Base-by-base conservation (phyloP, 2,797 vertebrate species). In the Periophthalmus magnuspinnatus region DNA sequence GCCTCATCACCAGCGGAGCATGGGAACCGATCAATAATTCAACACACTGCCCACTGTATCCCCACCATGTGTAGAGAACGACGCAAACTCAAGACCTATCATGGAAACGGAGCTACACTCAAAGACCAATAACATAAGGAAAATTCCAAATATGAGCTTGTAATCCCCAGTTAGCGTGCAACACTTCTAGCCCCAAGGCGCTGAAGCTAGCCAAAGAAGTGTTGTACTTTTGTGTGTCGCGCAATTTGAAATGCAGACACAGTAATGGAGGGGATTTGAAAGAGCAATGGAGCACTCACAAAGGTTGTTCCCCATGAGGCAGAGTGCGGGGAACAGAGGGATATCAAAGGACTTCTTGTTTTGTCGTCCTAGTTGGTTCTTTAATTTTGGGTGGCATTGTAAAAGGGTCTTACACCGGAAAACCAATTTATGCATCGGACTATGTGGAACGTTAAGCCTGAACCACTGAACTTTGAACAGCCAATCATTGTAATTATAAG, bases 141-240 rank as follows among this genome's bases (percentile, higher is more conserved):
- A 89, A 88, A 89, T 89, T 81, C 81, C 83, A 84, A 91, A 86
- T 84, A 79, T 81, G 84, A 81, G 83, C 79, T 81, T 86, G 86
- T 90, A 91, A 92, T 92, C 88, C 83, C 74, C 81, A 74, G 89
- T 90, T 86, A 88, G 82, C 61, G 81, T 1, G 78, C 83, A 78
- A 82, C 82, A 83, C 83, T 87, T 86, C 76, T 72, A 65, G 80
- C 82, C 86, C 80, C 22, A 24, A 82, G 86, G 88, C 89, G 77
- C 71, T 56, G 58, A 58, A 80, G 67, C 83, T 83, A 67, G 80
- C 76, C 28, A 19, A 33, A 87, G 80, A 82, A 85, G 81, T 83
- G 72, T 72, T 80, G 83, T 84, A 86, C 83, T 86, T 89, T 82
- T 3, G 54, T 52, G 80, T 79, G 74, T 75, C 86, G 76, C 57